Percentiles rank a stretch among this genome's conserved stretches.
phyloP scores from a whole-genome alignment of 1,140 invertebrate species.

The Cyphomyrmex costatus region DNA sequence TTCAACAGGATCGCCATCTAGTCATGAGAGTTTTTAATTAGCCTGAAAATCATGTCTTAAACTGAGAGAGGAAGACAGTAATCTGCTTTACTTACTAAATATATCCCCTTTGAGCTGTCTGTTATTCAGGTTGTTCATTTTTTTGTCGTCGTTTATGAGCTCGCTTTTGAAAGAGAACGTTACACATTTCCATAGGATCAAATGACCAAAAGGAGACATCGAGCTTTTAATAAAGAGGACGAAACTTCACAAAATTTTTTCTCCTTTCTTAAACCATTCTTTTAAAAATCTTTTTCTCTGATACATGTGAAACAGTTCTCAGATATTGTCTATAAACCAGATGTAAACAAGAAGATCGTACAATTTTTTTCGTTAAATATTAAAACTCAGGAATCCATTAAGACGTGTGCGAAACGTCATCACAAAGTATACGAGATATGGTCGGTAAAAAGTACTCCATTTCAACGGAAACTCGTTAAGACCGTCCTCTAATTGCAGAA shows the following conservation, averaged over 20 bases:
- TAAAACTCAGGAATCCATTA: slow-evolving; percentile 38
- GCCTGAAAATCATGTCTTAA: slow-evolving; percentile 25
- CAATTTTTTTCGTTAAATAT: slow-evolving; percentile 32
- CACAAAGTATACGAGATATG: slow-evolving; percentile 7
- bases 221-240: slow-evolving; percentile 53
- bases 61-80: not conserved
- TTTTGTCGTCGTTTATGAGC: slow-evolving; percentile 50
- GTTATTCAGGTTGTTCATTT: slow-evolving; percentile 48
- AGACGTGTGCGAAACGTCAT: slow-evolving; percentile 38
- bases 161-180: slow-evolving; percentile 34
- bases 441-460: slow-evolving; percentile 35
- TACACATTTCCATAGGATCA: not conserved
- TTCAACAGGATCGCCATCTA: slow-evolving; percentile 15
- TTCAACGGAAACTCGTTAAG: slow-evolving; percentile 59
- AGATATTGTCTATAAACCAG: not conserved
- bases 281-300: not conserved
- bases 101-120: slow-evolving; percentile 39
- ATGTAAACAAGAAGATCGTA: not conserved
- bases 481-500: slow-evolving; percentile 59
- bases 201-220: slow-evolving; percentile 50
- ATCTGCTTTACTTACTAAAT: slow-evolving; percentile 47
- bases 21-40: slow-evolving; percentile 45
- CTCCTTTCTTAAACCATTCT: not conserved
- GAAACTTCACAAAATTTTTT: slow-evolving; percentile 18
- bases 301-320: not conserved